Percentiles rank a stretch among this genome's conserved stretches.
These are phyloP conservation scores for Oscheius sp. DNA, from an alignment of 2,888 invertebrate species.

Conservation along the genomic window DNA sequence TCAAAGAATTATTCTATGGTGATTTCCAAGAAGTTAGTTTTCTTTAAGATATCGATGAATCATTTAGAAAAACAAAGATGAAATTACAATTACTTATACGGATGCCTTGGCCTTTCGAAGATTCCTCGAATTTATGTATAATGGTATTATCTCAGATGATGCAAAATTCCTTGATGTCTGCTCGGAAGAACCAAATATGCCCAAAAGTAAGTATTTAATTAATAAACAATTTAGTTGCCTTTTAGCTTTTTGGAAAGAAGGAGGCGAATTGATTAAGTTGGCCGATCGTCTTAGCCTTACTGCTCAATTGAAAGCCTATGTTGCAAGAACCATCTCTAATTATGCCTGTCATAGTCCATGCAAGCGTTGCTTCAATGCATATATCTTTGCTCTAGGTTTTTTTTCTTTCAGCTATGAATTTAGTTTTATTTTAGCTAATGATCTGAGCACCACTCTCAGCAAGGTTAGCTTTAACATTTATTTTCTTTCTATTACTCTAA, in stretches of 20 bases:
- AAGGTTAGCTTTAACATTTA: too few species aligned
- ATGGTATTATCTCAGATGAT: background rate
- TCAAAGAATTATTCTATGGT: background rate
- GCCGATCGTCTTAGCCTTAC: background rate
- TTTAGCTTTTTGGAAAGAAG: constrained; percentile 1
- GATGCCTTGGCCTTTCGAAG: background rate
- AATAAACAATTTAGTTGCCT: too few species aligned
- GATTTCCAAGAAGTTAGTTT: background rate
- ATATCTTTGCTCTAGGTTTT: too few species aligned
- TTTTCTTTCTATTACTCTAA: too few species aligned
- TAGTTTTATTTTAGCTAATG: too few species aligned
- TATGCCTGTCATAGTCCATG: background rate
- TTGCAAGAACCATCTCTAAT: background rate
- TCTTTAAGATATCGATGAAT: background rate
- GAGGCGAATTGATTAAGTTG: background rate
- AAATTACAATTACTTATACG: background rate
- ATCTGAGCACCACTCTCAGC: too few species aligned
- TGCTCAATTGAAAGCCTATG: background rate
- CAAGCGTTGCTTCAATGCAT: background rate
- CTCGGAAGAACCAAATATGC: too few species aligned
- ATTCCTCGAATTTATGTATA: background rate
- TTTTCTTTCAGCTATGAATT: too few species aligned
- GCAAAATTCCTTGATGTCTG: background rate
- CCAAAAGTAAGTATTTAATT: too few species aligned
- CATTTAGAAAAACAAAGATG: background rate